Conservation (phyloP, 2,797 vertebrate species). For the Ataeniobius toweri region DNA sequence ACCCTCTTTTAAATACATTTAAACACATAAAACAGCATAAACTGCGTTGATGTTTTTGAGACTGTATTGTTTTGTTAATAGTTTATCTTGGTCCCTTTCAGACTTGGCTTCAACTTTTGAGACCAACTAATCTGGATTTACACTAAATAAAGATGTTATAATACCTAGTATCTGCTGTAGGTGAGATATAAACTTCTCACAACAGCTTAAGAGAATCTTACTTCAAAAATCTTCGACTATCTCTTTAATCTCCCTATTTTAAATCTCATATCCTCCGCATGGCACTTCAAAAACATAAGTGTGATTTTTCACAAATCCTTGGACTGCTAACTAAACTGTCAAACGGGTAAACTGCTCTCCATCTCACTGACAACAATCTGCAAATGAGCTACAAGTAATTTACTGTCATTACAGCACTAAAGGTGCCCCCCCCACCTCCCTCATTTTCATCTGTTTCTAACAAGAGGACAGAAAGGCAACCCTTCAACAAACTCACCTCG, state of each 20-base stretch:
- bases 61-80: background rate
- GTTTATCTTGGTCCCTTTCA: background rate
- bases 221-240: background rate
- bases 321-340: conserved; percentile 85
- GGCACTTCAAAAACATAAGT: conserved; percentile 73
- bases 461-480: conserved; percentile 51
- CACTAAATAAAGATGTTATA: background rate
- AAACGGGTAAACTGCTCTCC: conserved; percentile 74
- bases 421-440: conserved; percentile 53
- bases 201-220: background rate
- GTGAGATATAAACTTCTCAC: background rate
- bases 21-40: background rate
- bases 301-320: conserved; percentile 82
- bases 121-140: background rate
- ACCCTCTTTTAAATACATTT: background rate
- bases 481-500: conserved; percentile 58
- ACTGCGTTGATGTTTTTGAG: background rate
- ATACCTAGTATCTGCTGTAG: background rate
- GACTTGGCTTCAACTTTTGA: background rate
- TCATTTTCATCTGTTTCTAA: conserved; percentile 42
- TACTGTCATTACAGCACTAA: conserved; percentile 73
- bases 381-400: conserved; percentile 79
- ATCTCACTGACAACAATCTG: conserved; percentile 77
- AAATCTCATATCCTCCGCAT: conserved; percentile 55
- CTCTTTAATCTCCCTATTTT: conserved; percentile 47